phyloP scores from a whole-genome alignment of 2,888 invertebrate genomes.

The Phasia obesa region DNA sequence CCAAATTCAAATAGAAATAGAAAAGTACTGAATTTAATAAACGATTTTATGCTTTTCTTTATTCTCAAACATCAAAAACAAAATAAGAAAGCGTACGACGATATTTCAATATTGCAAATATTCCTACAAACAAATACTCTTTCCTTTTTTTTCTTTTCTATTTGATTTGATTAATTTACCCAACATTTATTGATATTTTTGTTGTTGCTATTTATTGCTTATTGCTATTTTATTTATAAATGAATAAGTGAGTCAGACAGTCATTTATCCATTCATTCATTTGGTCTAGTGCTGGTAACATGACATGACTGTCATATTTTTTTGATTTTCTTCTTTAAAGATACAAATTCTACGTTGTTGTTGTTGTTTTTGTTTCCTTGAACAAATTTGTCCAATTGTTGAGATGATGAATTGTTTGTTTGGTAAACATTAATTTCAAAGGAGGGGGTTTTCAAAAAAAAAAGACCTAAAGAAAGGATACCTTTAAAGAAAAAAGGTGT shows the following conservation, averaged over 20 bases:
- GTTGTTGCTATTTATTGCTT: slow-evolving; percentile 19
- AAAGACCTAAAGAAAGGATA: slow-evolving; percentile 24
- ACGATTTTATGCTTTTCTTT: slow-evolving; percentile 55
- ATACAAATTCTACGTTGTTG: slow-evolving; percentile 5
- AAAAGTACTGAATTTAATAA: slow-evolving; percentile 47
- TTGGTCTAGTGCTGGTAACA: slow-evolving; percentile 8
- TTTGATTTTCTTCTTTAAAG: slow-evolving; percentile 29
- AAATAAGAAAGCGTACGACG: slow-evolving; percentile 18
- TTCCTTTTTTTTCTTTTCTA: slow-evolving; percentile 15
- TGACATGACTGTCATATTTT: slow-evolving; percentile 61
- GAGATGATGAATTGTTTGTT: slow-evolving; percentile 71
- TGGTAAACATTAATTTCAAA: slow-evolving; percentile 66
- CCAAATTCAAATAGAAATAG: slow-evolving; percentile 29
- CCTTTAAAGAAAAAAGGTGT: slow-evolving; percentile 58
- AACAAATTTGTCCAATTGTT: slow-evolving; percentile 70
- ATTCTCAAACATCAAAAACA: slow-evolving; percentile 17
- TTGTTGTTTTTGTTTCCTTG: slow-evolving; percentile 38
- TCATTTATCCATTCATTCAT: slow-evolving; percentile 23
- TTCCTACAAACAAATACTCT: slow-evolving; percentile 31
- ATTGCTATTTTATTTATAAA: slow-evolving; percentile 40
- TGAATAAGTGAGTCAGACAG: slow-evolving; percentile 37
- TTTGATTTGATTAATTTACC: slow-evolving; percentile 65
- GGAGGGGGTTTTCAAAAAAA: slow-evolving; percentile 34
- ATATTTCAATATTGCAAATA: slow-evolving; percentile 55
- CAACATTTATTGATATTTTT: slow-evolving; percentile 44